Evolutionary conservation across 1,140 invertebrate genomes (phyloP), one percentile per base, ranked within the genome.

Genomic region (Brachionus rotundiformis): DNA sequence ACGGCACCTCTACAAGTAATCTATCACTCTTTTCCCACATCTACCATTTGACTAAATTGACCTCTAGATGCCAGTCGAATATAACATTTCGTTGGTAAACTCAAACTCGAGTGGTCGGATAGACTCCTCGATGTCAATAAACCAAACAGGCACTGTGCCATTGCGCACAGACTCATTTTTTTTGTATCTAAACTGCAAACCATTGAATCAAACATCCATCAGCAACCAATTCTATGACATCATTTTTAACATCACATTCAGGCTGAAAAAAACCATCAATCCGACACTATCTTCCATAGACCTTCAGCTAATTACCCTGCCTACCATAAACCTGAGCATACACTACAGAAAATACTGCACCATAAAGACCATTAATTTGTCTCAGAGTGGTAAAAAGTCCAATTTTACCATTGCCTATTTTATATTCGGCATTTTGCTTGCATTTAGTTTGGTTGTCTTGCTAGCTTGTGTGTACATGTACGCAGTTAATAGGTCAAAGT

Each of bases 281-380:
- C 3, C 39, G 23, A 5, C 41, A 2, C 10, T 31, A 11, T 44
- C n/a, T 13, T 44, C 68, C 23, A 73, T 73, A 25, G 68, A 73
- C 36, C 36, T 73, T 44, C 68, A 73, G 36, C 25, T 73, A n/a
- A 73, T 73, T n/a, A 44, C 8, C 8, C 23, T 73, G 36, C 68
- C 68, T 11, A 27, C 25, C 3, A 27, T 73, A 41, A 73, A 73
- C 25, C 23, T 73, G 25, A 44, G 8, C 39, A 47, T 73, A 10
- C 68, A 73, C 19, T 73, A 73, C 25, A 19, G 68, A 44, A 73
- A 73, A 44, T 73, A 73, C 41, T 73, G 68, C 41, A 73, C 19
- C 36, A 41, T 23, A 25, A 73, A 73, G 25, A 41, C 36, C 44
- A 23, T 73, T 31, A 44, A 44, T 44, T 44, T 31, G 25, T 31